Conservation (phyloP, 1,140 invertebrate species). For the Anadara kagoshimensis region DNA sequence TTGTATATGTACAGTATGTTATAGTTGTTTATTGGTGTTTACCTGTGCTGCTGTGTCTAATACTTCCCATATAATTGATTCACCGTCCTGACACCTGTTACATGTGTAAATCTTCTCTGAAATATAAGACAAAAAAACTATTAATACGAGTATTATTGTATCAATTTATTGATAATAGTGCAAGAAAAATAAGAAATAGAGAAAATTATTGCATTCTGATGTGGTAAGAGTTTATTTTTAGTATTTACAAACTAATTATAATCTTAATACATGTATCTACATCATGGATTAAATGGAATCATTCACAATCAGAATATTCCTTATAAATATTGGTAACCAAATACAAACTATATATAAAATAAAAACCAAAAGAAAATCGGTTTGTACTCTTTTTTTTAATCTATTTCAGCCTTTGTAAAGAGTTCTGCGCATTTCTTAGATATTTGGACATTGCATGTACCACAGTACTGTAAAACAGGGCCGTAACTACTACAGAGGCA, state of each 20-base stretch:
- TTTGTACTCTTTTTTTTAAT: no score
- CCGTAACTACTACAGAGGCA: no score
- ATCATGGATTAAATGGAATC: neutral
- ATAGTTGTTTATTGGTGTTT: constrained; percentile 37
- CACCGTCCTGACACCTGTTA: constrained; percentile 90
- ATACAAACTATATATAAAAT: no score
- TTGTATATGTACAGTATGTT: no score
- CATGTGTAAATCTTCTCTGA: constrained; percentile 90
- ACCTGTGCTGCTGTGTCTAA: constrained; percentile 94
- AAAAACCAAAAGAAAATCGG: no score
- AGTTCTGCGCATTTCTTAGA: no score
- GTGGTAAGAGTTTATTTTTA: neutral
- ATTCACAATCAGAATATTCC: neutral
- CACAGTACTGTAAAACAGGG: no score
- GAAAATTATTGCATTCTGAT: neutral
- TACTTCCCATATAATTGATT: constrained; percentile 92
- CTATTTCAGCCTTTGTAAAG: no score
- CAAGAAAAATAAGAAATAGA: neutral
- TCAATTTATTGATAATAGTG: no score
- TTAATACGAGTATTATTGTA: no score
- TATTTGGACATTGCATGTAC: no score
- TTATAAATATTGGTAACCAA: neutral
- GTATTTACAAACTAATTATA: neutral
- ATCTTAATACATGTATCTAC: neutral
- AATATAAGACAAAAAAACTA: constrained; percentile 49